Evolutionary conservation across 2,888 invertebrate genomes (phyloP).

Genomic region (Thymelicus acteon): DNA sequence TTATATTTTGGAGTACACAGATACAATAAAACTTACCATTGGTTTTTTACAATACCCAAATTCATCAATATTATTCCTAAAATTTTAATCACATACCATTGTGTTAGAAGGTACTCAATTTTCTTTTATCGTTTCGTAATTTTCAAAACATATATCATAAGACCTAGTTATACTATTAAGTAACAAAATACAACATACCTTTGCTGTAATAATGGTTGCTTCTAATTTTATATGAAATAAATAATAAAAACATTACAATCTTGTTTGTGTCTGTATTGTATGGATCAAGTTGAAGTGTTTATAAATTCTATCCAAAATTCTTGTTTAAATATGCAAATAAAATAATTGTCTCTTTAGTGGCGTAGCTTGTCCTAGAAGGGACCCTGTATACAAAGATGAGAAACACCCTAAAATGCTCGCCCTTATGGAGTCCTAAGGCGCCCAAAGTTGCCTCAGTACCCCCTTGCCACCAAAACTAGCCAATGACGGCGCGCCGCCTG

Average conservation of each 20-base stretch:
- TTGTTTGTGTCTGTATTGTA: constrained; percentile 5
- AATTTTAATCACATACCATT: constrained; percentile 11
- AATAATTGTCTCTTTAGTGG: no score
- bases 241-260: constrained; percentile 53
- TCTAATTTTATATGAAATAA: constrained; percentile 82
- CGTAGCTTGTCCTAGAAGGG: no score
- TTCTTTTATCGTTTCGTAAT: constrained; percentile 18
- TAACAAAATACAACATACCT: constrained; percentile 64
- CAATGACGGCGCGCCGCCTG: no score
- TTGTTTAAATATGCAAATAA: no score
- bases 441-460: no score
- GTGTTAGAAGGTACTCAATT: constrained; percentile 6
- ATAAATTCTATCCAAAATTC: no score
- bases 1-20: neutral
- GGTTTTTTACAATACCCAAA: constrained; percentile 27
- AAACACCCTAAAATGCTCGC: no score
- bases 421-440: no score
- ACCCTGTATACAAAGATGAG: no score
- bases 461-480: no score
- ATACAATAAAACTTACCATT: constrained; percentile 14
- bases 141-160: constrained; percentile 50
- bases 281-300: neutral
- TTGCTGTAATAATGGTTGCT: constrained; percentile 82
- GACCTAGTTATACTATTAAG: constrained; percentile 60
- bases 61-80: neutral